These are phyloP conservation scores for Blastobasis lacticolella DNA, from an alignment of 2,888 invertebrate genomes.

Conservation along the genomic window DNA sequence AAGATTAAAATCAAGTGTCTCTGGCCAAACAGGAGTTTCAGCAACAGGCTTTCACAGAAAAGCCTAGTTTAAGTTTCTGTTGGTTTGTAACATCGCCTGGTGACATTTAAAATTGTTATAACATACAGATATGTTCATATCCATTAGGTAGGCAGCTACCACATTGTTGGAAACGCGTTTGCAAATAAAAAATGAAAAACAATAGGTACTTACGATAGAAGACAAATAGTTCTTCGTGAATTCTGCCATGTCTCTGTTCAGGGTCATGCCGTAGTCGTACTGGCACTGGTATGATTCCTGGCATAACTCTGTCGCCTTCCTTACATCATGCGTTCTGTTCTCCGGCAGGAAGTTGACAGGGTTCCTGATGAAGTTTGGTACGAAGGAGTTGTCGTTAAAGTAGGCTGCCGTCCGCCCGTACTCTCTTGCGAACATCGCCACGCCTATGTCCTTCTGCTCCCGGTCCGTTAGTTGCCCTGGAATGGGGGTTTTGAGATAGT, in stretches of 20 bases:
- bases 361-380: slow-evolving; percentile 81
- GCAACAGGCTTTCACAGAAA: too few relatives aligned
- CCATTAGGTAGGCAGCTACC: too few relatives aligned
- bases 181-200: not conserved
- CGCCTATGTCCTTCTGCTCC: slow-evolving; percentile 81
- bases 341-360: slow-evolving; percentile 82
- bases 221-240: slow-evolving; percentile 90
- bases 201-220: slow-evolving; percentile 52
- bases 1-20: too few relatives aligned
- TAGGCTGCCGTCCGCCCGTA: slow-evolving; percentile 86
- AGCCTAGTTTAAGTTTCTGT: too few relatives aligned
- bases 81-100: too few relatives aligned
- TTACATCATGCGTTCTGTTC: slow-evolving; percentile 79
- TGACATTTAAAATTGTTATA: too few relatives aligned
- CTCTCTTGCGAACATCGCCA: slow-evolving; percentile 85
- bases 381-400: slow-evolving; percentile 85
- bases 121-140: too few relatives aligned
- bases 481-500: too few relatives aligned
- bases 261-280: slow-evolving; percentile 90
- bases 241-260: slow-evolving; percentile 89
- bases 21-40: too few relatives aligned
- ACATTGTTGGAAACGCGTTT: too few relatives aligned
- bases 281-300: slow-evolving; percentile 89
- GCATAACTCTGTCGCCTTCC: slow-evolving; percentile 80
- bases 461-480: slow-evolving; percentile 87